Evolutionary conservation across 2,888 invertebrate genomes (phyloP).

Genomic region (Tachina fera): DNA sequence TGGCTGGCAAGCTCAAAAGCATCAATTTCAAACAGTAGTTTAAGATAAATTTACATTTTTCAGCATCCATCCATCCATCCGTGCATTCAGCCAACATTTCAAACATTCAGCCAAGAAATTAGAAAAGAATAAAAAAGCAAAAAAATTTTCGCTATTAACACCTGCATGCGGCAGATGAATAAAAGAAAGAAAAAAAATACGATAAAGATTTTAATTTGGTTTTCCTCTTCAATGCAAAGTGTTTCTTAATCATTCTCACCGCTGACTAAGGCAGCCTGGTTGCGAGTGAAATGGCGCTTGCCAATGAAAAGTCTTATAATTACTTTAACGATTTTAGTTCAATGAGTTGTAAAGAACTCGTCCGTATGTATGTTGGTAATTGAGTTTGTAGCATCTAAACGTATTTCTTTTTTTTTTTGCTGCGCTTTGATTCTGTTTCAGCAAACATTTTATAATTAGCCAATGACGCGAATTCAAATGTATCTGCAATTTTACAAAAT

Average conservation of each 20-base stretch:
- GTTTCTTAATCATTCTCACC: conserved; percentile 51
- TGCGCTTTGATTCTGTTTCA: background rate
- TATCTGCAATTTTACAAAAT: background rate
- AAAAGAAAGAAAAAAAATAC: conserved; percentile 19
- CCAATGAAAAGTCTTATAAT: conserved; percentile 37
- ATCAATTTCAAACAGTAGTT: conserved; percentile 67
- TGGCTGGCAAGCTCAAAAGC: conserved; percentile 62
- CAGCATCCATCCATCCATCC: conserved; percentile 30
- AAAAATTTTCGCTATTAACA: conserved; percentile 48
- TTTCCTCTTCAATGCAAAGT: conserved; percentile 48
- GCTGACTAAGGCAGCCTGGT: conserved; percentile 8
- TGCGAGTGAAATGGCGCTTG: conserved; percentile 18
- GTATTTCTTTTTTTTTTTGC: background rate
- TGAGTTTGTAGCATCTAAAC: conserved; percentile 44
- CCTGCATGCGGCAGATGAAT: conserved; percentile 45
- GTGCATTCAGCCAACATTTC: conserved; percentile 5
- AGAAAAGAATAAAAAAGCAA: background rate
- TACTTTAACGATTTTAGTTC: conserved; percentile 50
- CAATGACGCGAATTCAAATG: background rate
- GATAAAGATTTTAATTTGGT: conserved; percentile 58
- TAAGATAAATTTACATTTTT: conserved; percentile 64
- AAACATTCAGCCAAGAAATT: conserved; percentile 19
- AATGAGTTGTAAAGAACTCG: conserved; percentile 45
- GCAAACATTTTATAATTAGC: conserved; percentile 35
- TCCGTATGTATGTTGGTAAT: background rate